Base-by-base conservation (phyloP, 2,888 invertebrate species). In the Volucella zonaria region DNA sequence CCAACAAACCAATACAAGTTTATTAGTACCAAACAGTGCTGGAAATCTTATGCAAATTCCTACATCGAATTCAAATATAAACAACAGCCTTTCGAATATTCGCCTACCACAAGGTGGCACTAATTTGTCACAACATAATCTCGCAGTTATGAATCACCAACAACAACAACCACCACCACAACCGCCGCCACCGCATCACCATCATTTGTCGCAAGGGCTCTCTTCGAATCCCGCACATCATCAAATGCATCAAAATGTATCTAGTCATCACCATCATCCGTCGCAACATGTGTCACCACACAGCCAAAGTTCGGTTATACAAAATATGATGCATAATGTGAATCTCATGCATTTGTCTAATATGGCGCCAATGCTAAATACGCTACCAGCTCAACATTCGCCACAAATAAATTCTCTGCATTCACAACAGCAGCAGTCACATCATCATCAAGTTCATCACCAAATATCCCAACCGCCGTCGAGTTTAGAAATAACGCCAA, bases 271-370 rank as follows among this genome's bases (percentile, higher is more conserved):
- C 23, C 89, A 89, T 45, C 90, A 90, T 47, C 87, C 89, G 66
- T 73, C 89, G 23, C 90, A 90, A n/a, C 64, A 80, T 49, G 74
- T 78, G 31, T 64, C 66, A 18, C 68, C 87, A 3, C 82, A 87
- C 12, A 64, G 87, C 10, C 87, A 88, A 38, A 89, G 88, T 45
- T 89, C 88, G 61, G 88, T 89, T 14, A 90, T 89, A 42, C 91
- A 91, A 66, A 90, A 90, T 79, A 89, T 90, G 86, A 90, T 92
- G 90, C 91, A 91, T 81, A 91, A 90, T 86, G 90, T 90, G 18
- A 91, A 90, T 88, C 87, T 91, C 47, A 89, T 91, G 89, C 91
- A 91, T 83, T 87, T 91, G 79, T 88, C 90, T 9, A 88, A 88
- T 66, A 88, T 89, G 87, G 86, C 87, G 11, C 88, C 88, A 1